phyloP scores from a whole-genome alignment of 2,888 invertebrate species.

The Dioctria linearis region DNA sequence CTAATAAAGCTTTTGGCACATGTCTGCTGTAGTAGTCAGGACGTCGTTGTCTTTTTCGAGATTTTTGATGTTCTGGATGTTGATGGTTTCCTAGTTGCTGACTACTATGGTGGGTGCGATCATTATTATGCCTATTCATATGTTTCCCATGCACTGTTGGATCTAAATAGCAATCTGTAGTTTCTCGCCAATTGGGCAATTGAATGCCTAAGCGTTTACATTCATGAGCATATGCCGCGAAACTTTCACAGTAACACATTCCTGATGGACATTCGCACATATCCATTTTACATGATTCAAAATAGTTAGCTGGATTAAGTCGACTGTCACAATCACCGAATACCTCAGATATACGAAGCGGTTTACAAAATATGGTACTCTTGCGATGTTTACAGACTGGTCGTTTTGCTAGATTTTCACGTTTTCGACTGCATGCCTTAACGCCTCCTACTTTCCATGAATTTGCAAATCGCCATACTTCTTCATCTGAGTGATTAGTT shows the following conservation, averaged over 20 bases:
- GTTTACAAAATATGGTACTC: slow-evolving; percentile 73
- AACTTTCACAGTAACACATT: slow-evolving; percentile 90
- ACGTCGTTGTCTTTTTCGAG: slow-evolving; percentile 55
- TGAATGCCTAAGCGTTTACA: slow-evolving; percentile 85
- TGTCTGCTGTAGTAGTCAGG: slow-evolving; percentile 66
- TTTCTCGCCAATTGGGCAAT: slow-evolving; percentile 80
- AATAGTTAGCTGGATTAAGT: slow-evolving; percentile 86
- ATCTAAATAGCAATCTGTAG: slow-evolving; percentile 77
- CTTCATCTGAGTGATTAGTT: slow-evolving; percentile 76
- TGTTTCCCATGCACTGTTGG: slow-evolving; percentile 49
- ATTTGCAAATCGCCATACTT: slow-evolving; percentile 81
- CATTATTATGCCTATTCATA: neutral
- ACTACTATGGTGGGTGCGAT: slow-evolving; percentile 15
- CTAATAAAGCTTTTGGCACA: slow-evolving; percentile 68
- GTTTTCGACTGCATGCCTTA: slow-evolving; percentile 77
- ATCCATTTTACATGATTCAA: slow-evolving; percentile 88
- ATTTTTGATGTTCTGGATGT: slow-evolving; percentile 59
- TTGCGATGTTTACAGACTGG: slow-evolving; percentile 74
- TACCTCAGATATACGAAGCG: slow-evolving; percentile 71
- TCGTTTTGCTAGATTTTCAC: slow-evolving; percentile 71
- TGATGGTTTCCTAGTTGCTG: slow-evolving; percentile 49
- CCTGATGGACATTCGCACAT: slow-evolving; percentile 89
- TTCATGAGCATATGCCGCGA: slow-evolving; percentile 90
- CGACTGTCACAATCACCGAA: slow-evolving; percentile 86
- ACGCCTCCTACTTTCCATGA: slow-evolving; percentile 93